Evolutionary conservation across 2,888 invertebrate species (phyloP).

Genomic region (Petrolisthes manimaculis): DNA sequence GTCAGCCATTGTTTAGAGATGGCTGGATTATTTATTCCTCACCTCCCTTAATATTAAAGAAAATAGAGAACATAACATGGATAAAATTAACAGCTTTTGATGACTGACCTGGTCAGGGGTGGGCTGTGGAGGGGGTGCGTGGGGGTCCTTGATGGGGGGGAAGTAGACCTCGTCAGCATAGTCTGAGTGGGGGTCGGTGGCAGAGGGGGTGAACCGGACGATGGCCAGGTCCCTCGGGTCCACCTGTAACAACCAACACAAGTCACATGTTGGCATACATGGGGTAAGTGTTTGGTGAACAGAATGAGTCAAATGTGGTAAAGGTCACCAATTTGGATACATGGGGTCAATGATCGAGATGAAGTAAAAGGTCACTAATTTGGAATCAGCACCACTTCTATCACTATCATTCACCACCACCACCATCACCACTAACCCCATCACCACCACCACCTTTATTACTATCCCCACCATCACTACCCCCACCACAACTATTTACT

Average conservation of each 20-base stretch:
- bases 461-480: not conserved
- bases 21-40: too few relatives aligned
- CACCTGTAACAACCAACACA: constrained; percentile 68
- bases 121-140: not conserved
- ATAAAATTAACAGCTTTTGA: too few relatives aligned
- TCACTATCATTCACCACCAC: not conserved
- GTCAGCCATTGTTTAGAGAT: too few relatives aligned
- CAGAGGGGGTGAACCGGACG: constrained; percentile 82
- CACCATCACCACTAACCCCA: not conserved
- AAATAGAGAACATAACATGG: too few relatives aligned
- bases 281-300: too few relatives aligned
- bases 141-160: constrained; percentile 75
- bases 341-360: too few relatives aligned
- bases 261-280: too few relatives aligned
- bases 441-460: not conserved
- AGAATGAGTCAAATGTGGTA: too few relatives aligned
- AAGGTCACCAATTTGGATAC: too few relatives aligned
- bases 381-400: not conserved
- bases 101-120: constrained; percentile 14
- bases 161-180: constrained; percentile 87
- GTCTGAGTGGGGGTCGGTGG: constrained; percentile 76
- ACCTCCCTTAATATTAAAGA: too few relatives aligned
- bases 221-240: constrained; percentile 79
- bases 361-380: too few relatives aligned
- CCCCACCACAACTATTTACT: not conserved